Conservation (phyloP, 1,140 invertebrate species). For the Drosophila lacteicornis region DNA sequence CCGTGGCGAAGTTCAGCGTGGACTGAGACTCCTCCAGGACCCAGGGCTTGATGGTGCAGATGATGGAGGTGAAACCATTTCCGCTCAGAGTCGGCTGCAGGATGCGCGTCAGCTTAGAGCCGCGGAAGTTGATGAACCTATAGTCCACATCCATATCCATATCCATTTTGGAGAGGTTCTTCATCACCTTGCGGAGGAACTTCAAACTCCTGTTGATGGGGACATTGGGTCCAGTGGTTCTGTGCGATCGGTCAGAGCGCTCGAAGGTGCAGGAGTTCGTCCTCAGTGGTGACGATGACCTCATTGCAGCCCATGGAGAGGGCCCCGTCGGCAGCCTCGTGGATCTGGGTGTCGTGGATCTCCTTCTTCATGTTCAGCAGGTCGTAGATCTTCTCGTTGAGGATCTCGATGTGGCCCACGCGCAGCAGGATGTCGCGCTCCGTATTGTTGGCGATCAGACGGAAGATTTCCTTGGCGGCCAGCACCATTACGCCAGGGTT, state of each 20-base stretch:
- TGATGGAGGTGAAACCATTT: constrained; percentile 87
- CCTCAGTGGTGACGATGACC: constrained; percentile 87
- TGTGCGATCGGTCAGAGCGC: constrained; percentile 89
- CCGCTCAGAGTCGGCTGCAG: constrained; percentile 90
- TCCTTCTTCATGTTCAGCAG: constrained; percentile 87
- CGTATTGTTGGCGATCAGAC: constrained; percentile 87
- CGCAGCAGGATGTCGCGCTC: constrained; percentile 90
- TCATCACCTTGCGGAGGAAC: constrained; percentile 91
- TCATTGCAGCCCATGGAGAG: constrained; percentile 86
- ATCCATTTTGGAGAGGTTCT: constrained; percentile 89
- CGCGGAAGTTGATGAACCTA: constrained; percentile 90
- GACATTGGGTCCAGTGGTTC: too few species aligned
- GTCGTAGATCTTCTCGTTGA: constrained; percentile 92
- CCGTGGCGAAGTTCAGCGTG: constrained; percentile 90
- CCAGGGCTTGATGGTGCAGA: constrained; percentile 92
- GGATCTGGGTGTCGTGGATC: constrained; percentile 87
- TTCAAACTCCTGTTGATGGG: constrained; percentile 92
- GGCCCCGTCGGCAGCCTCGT: constrained; percentile 87
- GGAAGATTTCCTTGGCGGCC: constrained; percentile 90
- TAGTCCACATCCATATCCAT: constrained; percentile 77
- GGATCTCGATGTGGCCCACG: constrained; percentile 93
- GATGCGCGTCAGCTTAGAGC: constrained; percentile 94
- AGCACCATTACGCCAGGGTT: constrained; percentile 91
- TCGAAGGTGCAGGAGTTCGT: constrained; percentile 87
- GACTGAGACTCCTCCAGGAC: constrained; percentile 91